Base-by-base conservation (phyloP, 2,888 invertebrate genomes). In the Nectonema munidae region DNA sequence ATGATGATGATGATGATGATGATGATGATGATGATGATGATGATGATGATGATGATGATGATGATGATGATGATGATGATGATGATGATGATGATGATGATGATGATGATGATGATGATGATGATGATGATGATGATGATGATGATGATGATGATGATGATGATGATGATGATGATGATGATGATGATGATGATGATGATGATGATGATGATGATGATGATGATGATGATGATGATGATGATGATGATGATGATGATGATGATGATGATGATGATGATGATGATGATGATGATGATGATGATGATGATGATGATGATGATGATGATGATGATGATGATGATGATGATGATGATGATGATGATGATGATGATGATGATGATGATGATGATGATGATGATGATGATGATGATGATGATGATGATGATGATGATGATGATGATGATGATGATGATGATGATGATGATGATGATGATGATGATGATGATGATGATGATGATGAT, bases 11-110 rank as follows among this genome's bases (percentile, higher is more conserved):
- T 41, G 40, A 41, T 41, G 40, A 41, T 40, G 40, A 41, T 40
- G 40, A 41, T 40, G 40, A 41, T 41, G 40, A 41, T 40, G 40
- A 41, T 40, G 40, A 41, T 40, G 40, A 41, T 41, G 40, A 41
- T 41, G 40, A 41, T 41, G 40, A 40, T 40, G 40, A 40, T 40
- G 40, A 40, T 40, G 40, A 40, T 40, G 40, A 40, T 40, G 40
- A 40, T 40, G 41, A 40, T 41, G 40, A 41, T 40, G 40, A 40
- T 40, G 39, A 40, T 39, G 40, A 32, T 2, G 40, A 32, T 32
- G 32, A 32, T 39, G 5, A 39, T 39, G 5, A 35, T 39, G 39
- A 20, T 40, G 39, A 39, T 39, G 39, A 5, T 39, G 39, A 2
- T 41, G 40, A 41, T 41, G 40, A 41, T 40, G 40, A 41, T 40